Evolutionary conservation across 2,797 vertebrate species (phyloP).

Genomic region (Heliangelus exortis): DNA sequence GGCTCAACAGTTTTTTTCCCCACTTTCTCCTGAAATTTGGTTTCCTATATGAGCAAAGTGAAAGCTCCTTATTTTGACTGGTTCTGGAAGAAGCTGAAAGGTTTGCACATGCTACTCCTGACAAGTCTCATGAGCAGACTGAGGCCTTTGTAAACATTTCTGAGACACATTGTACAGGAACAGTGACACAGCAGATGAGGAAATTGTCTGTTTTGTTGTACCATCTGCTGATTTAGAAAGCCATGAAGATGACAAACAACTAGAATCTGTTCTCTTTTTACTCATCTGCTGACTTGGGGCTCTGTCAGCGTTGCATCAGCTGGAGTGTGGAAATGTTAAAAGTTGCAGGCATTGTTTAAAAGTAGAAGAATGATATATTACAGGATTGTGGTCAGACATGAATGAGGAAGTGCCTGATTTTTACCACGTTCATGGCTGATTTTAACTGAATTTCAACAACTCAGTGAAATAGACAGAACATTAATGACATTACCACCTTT

Average conservation of each 20-base stretch:
- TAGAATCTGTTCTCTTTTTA: slow-evolving; percentile 61
- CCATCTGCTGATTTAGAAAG: slow-evolving; percentile 67
- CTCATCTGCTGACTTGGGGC: not conserved
- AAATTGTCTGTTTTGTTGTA: slow-evolving; percentile 64
- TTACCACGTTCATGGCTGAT: slow-evolving; percentile 19
- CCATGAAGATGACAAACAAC: slow-evolving; percentile 52
- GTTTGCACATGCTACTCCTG: not conserved
- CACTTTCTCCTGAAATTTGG: not conserved
- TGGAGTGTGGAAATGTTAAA: slow-evolving; percentile 31
- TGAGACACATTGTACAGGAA: slow-evolving; percentile 29
- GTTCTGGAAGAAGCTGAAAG: not conserved
- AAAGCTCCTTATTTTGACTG: not conserved
- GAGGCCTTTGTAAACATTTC: slow-evolving; percentile 34
- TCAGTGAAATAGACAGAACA: not conserved
- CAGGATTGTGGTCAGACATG: not conserved
- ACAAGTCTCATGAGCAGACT: not conserved
- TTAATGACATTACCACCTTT: not conserved
- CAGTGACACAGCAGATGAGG: slow-evolving; percentile 38
- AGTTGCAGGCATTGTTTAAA: slow-evolving; percentile 4
- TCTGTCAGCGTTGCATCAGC: slow-evolving; percentile 26
- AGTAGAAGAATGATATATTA: slow-evolving; percentile 27
- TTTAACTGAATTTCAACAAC: not conserved
- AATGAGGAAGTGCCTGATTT: not conserved
- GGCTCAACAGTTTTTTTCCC: not conserved
- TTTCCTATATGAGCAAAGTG: not conserved